These are phyloP conservation scores for Drosophila neonasuta DNA, from an alignment of 2,888 invertebrate genomes.

Conservation along the genomic window DNA sequence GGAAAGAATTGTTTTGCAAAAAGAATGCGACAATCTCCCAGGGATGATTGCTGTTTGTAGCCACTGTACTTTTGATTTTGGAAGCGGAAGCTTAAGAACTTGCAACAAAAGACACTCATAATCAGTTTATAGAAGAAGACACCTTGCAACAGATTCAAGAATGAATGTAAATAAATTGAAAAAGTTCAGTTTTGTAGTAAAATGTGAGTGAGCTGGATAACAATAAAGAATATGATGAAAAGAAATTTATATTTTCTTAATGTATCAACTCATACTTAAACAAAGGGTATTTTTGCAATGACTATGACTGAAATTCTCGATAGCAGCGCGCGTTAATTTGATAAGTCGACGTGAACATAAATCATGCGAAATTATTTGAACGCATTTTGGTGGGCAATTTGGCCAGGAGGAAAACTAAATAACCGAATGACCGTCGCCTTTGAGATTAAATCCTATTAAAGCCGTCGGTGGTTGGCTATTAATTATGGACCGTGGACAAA, in stretches of 20 bases:
- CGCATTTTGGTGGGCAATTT: constrained; percentile 17
- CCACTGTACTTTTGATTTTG: not conserved
- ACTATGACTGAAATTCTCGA: not conserved
- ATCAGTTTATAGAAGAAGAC: not conserved
- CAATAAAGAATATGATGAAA: too few relatives aligned
- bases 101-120: not conserved
- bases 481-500: constrained; percentile 65
- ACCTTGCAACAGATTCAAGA: not conserved
- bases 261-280: not conserved
- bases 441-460: constrained; percentile 49
- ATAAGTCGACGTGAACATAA: constrained; percentile 41
- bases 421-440: constrained; percentile 26
- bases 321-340: constrained; percentile 13
- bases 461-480: constrained; percentile 59
- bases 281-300: constrained; percentile 2
- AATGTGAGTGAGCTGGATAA: too few relatives aligned
- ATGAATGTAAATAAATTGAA: not conserved
- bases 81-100: constrained; percentile 14
- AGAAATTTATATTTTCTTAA: too few relatives aligned
- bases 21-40: constrained; percentile 32
- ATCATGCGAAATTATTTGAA: constrained; percentile 46
- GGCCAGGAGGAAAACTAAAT: constrained; percentile 6
- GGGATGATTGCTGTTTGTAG: constrained; percentile 19
- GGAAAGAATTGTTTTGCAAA: constrained; percentile 34
- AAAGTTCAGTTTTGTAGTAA: not conserved